Percentiles rank a stretch among this genome's conserved stretches.
These are phyloP conservation scores for Arenaria interpres DNA, from an alignment of 2,113 vertebrate genomes.

Conservation along the genomic window DNA sequence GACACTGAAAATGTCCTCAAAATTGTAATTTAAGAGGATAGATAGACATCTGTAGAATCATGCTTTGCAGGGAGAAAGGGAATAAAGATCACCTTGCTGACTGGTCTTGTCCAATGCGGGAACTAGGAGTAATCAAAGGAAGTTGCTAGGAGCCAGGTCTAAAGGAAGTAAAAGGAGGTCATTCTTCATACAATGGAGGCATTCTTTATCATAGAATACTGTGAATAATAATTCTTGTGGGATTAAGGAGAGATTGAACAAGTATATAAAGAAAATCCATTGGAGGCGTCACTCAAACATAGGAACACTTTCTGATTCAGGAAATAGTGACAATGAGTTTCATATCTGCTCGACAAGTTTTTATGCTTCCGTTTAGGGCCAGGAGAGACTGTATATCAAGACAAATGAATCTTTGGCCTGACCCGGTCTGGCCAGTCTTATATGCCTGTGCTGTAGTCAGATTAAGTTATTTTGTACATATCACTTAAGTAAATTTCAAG, in stretches of 20 bases:
- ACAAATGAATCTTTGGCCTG: neutral
- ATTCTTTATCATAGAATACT: neutral
- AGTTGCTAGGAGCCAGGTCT: neutral
- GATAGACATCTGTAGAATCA: neutral
- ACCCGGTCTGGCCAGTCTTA: neutral
- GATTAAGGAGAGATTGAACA: neutral
- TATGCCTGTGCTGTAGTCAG: neutral
- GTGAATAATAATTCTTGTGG: neutral
- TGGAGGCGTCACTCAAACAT: neutral
- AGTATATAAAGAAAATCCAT: neutral
- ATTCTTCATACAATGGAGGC: neutral
- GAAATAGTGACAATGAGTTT: neutral
- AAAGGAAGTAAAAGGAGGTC: neutral
- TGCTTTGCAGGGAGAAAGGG: neutral
- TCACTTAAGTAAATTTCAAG: neutral
- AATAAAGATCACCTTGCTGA: neutral
- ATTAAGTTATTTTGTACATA: neutral
- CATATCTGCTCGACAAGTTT: neutral
- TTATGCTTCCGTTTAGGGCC: neutral
- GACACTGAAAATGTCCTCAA: neutral
- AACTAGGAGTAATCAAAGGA: neutral
- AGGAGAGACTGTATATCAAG: neutral
- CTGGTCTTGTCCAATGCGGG: neutral
- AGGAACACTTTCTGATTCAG: neutral
- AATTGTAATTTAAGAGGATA: neutral